A percentile compares a stretch with the other conserved stretches of the same genome.
Conservation (phyloP, 1,140 invertebrate genomes). For the Tetramorium simillimum region DNA sequence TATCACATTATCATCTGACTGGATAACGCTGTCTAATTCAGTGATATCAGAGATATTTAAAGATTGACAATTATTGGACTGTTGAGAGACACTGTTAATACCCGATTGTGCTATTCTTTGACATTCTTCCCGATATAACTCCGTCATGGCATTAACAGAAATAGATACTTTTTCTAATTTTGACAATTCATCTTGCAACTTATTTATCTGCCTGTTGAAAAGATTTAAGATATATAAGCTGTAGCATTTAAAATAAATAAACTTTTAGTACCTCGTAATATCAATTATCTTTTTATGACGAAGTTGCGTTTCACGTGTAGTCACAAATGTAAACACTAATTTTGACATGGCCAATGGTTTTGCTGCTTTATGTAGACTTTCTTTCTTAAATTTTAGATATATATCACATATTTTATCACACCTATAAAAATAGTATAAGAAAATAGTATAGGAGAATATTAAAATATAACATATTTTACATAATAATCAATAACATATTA, state of each 20-base stretch:
- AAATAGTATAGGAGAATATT: too few species aligned
- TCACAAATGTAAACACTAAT: slow-evolving; percentile 63
- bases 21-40: slow-evolving; percentile 18
- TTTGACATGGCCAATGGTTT: slow-evolving; percentile 68
- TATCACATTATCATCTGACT: slow-evolving; percentile 69
- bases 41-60: neutral
- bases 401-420: slow-evolving; percentile 60
- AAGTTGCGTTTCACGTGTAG: slow-evolving; percentile 32
- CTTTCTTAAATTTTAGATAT: slow-evolving; percentile 41
- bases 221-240: neutral
- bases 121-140: slow-evolving; percentile 61
- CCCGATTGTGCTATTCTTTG: slow-evolving; percentile 20
- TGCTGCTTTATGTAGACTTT: slow-evolving; percentile 30
- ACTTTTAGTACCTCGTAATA: slow-evolving; percentile 53
- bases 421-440: slow-evolving; percentile 53
- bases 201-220: slow-evolving; percentile 61
- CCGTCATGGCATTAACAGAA: slow-evolving; percentile 64
- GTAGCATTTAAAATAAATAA: neutral
- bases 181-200: slow-evolving; percentile 60
- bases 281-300: slow-evolving; percentile 44
- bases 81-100: neutral
- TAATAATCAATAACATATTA: neutral
- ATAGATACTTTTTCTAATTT: slow-evolving; percentile 65
- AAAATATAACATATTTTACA: neutral
- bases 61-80: neutral